Percentiles rank a stretch among this genome's conserved stretches.
Conservation (phyloP, 2,113 vertebrate species). For the Psettodes erumei region DNA sequence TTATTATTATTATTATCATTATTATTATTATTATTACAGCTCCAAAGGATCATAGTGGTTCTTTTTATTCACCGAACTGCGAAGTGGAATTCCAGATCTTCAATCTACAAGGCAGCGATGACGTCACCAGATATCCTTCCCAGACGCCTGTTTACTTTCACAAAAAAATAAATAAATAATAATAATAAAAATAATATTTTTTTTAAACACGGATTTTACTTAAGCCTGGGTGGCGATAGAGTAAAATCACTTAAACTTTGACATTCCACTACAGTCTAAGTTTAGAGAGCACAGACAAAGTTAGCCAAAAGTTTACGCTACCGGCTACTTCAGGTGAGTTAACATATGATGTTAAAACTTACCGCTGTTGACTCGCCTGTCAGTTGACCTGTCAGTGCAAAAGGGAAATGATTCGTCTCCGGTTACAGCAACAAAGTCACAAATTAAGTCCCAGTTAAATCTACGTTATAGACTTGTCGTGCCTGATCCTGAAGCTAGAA, state of each 20-base stretch:
- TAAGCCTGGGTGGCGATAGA: accelerated
- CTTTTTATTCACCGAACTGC: neutral
- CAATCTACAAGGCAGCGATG: neutral
- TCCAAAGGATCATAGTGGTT: neutral
- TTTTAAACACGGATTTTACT: too few species aligned
- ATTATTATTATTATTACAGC: too few species aligned
- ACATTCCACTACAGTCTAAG: neutral
- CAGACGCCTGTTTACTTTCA: too few species aligned
- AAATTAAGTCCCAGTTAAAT: too few species aligned
- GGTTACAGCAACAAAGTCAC: neutral
- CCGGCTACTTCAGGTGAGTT: neutral
- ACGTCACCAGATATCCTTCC: too few species aligned
- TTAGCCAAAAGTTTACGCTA: too few species aligned
- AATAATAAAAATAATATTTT: too few species aligned
- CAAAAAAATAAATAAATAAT: too few species aligned
- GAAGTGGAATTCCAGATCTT: too few species aligned
- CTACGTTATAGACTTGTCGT: too few species aligned
- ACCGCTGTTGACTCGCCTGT: neutral
- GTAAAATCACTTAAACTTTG: neutral
- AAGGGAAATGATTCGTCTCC: neutral
- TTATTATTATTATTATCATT: too few species aligned
- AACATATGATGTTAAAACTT: neutral
- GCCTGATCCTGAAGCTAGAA: too few species aligned
- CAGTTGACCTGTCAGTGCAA: neutral
- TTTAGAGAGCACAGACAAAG: neutral